Evolutionary conservation across 2,113 vertebrate genomes (phyloP), one percentile per base, ranked within the genome.

Genomic region (Bucco capensis): DNA sequence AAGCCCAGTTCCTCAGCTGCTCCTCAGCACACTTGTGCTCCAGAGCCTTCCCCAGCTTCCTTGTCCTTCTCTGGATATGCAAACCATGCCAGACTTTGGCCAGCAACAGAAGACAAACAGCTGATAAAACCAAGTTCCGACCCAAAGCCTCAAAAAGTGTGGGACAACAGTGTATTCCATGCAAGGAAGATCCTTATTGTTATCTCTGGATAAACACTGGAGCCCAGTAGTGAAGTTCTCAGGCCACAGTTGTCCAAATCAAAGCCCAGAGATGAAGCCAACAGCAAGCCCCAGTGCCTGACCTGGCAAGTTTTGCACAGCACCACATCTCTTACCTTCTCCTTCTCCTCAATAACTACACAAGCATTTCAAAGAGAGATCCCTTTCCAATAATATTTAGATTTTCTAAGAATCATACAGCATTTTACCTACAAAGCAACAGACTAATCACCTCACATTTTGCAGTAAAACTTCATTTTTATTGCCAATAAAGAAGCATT

Each of bases 351-450:
- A 19, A 4, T 2, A 8, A 54, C 50, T 60, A 72, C 46, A 10
- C 6, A 23, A 53, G 5, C 10, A 21, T 9, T 33, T 53, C 51
- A 84, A 71, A 90, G 40, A 30, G 19, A 54, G 40, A 15, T 56
- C 56, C 72, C 51, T 40, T 60, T 74, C 38, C 85, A 80, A 74
- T 38, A 90, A 92, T 17, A 83, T 95, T 95, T 90, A 69, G 35
- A 22, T 91, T 86, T 81, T 61, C 49, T 42, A 88, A 81, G 42
- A 33, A 72, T 51, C 51, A 31, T 19, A 3, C 4, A 19, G 30
- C 17, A 69, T 57, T 72, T 57, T 35, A 49, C 33, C 37, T 27
- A 44, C 28, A 64, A 81, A 90, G 40, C 28, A 79, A 53, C 1
- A 5, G 1, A 58, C 44, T 60, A 74, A 78, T 75, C 37, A n/a